Percentiles rank a stretch among this genome's conserved stretches.
phyloP scores from a whole-genome alignment of 2,888 invertebrate genomes.

The Dryomyza anilis region DNA sequence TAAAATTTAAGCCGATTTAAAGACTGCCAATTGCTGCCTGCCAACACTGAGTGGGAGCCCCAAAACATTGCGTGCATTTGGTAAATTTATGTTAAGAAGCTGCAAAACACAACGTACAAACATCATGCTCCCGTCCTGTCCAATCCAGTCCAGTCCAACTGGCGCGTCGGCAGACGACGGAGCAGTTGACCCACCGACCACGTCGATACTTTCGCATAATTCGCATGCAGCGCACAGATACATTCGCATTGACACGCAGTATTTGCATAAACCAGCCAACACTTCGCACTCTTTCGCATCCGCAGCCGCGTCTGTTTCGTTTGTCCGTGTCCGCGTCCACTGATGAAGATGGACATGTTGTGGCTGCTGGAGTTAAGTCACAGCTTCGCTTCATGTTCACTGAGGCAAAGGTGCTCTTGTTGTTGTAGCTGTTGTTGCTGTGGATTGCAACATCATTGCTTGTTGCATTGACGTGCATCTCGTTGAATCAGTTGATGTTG shows the following conservation, averaged over 20 bases:
- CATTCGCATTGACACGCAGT: slow-evolving; percentile 54
- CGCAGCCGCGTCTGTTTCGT: background rate
- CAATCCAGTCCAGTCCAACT: background rate
- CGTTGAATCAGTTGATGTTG: slow-evolving; percentile 34
- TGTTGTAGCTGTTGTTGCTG: slow-evolving; percentile 6
- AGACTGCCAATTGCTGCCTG: background rate
- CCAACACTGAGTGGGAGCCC: slow-evolving; percentile 15
- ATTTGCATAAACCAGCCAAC: slow-evolving; percentile 59
- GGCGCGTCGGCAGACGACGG: background rate
- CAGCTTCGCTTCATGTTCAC: slow-evolving; percentile 10
- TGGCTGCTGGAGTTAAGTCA: slow-evolving; percentile 47
- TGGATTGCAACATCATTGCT: slow-evolving; percentile 25
- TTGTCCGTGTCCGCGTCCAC: too few species aligned
- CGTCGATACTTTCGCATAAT: slow-evolving; percentile 42
- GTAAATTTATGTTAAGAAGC: slow-evolving; percentile 22
- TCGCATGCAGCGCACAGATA: slow-evolving; percentile 52
- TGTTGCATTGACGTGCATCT: slow-evolving; percentile 24
- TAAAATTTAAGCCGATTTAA: background rate
- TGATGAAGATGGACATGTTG: slow-evolving; percentile 55
- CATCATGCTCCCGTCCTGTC: background rate
- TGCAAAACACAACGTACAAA: background rate
- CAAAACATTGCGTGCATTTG: slow-evolving; percentile 5
- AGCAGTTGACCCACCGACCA: background rate
- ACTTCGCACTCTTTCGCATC: slow-evolving; percentile 29
- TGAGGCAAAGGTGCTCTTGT: slow-evolving; percentile 12